A percentile compares a stretch with the other conserved stretches of the same genome.
phyloP scores from a whole-genome alignment of 1,140 invertebrate genomes.

The Camponotus pennsylvanicus region DNA sequence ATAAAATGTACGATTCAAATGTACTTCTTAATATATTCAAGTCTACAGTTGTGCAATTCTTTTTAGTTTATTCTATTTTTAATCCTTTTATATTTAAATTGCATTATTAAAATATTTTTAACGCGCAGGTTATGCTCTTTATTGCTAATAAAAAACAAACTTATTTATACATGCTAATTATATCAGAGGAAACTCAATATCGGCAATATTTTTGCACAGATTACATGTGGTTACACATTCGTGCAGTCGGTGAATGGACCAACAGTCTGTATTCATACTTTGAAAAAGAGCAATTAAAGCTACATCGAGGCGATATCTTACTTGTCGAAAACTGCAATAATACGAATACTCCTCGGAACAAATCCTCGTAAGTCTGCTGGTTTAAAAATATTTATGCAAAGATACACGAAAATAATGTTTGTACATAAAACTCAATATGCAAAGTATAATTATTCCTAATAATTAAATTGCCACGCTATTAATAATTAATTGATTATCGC shows the following conservation, averaged over 20 bases:
- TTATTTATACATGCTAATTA: neutral
- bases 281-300: constrained; percentile 91
- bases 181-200: neutral
- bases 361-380: constrained; percentile 75
- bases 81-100: neutral
- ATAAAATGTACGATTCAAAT: neutral
- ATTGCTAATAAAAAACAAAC: constrained; percentile 1
- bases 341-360: constrained; percentile 1
- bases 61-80: neutral
- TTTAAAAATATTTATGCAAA: constrained; percentile 26
- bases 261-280: constrained; percentile 96
- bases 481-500: neutral
- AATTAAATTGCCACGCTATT: neutral
- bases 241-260: constrained; percentile 98
- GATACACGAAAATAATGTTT: neutral
- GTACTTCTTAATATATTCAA: neutral
- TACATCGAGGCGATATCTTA: constrained; percentile 89
- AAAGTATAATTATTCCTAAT: neutral
- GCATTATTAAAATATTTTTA: neutral
- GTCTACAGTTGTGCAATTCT: neutral
- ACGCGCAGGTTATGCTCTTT: neutral
- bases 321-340: constrained; percentile 74
- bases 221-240: constrained; percentile 97
- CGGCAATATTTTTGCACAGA: constrained; percentile 87
- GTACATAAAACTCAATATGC: constrained; percentile 1